Percentiles rank a stretch among this genome's conserved stretches.
Evolutionary conservation across 2,113 vertebrate species (phyloP).

Genomic region (Cinclus cinclus): DNA sequence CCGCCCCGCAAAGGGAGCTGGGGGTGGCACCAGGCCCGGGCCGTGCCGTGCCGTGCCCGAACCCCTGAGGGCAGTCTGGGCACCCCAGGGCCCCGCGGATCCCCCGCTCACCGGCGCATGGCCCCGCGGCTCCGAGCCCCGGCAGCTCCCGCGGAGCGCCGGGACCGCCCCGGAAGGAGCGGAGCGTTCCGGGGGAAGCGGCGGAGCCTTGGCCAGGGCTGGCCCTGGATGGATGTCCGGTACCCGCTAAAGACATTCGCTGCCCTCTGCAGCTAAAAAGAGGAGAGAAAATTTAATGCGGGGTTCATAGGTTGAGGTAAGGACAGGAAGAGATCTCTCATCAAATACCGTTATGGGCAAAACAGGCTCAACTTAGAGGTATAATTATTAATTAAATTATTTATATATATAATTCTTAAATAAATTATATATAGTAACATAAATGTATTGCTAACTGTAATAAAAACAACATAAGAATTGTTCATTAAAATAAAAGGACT

Average conservation of each 20-base stretch:
- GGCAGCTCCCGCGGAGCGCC: too few species aligned
- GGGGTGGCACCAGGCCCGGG: not conserved
- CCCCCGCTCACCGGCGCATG: not conserved
- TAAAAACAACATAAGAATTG: too few species aligned
- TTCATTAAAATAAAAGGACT: too few species aligned
- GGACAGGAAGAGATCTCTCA: not conserved
- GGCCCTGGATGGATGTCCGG: accelerated
- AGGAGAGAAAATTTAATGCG: not conserved
- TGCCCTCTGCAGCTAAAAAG: accelerated
- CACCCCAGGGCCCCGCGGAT: not conserved
- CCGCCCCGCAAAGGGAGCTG: not conserved
- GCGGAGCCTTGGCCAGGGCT: too few species aligned
- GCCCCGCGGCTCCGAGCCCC: not conserved
- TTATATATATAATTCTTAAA: too few species aligned
- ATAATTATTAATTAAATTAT: too few species aligned
- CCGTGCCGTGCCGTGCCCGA: not conserved
- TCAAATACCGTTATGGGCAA: not conserved
- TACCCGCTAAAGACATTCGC: accelerated
- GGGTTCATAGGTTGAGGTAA: not conserved
- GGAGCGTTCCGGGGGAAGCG: not conserved
- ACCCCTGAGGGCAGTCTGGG: not conserved
- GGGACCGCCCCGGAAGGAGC: not conserved
- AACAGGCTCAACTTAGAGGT: too few species aligned
- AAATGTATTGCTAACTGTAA: not conserved
- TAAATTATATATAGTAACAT: too few species aligned